Evolutionary conservation across 2,113 vertebrate species (phyloP).

Genomic region (Tyto alba): DNA sequence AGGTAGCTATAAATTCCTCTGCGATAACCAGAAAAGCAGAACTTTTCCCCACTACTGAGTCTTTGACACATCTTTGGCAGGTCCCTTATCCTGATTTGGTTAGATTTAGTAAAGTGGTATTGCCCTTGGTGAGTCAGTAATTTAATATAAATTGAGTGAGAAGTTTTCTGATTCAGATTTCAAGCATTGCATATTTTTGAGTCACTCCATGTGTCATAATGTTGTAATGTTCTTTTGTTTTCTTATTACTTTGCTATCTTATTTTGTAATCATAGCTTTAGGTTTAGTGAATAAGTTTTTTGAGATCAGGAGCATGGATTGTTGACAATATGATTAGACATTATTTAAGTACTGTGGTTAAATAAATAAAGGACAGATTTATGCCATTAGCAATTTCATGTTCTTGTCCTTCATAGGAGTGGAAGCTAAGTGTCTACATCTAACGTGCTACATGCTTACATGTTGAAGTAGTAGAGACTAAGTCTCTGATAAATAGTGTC

Average conservation of each 20-base stretch:
- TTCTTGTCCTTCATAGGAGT: not conserved
- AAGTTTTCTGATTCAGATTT: not conserved
- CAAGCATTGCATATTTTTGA: not conserved
- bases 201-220: not conserved
- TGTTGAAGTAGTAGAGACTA: not conserved
- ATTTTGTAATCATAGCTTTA: not conserved
- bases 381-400: not conserved
- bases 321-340: not conserved
- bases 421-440: not conserved
- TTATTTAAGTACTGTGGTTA: not conserved
- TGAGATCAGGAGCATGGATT: not conserved
- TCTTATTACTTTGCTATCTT: not conserved
- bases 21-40: not conserved
- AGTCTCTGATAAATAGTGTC: not conserved
- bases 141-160: not conserved
- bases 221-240: not conserved
- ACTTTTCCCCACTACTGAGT: not conserved
- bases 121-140: not conserved
- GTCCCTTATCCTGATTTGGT: not conserved
- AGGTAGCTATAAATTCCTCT: not conserved
- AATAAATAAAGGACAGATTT: not conserved
- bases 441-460: not conserved
- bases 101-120: not conserved
- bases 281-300: not conserved
- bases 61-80: not conserved